A percentile compares a stretch with the other conserved stretches of the same genome.
Conservation (phyloP, 2,888 invertebrate species). For the Parnassius smintheus region DNA sequence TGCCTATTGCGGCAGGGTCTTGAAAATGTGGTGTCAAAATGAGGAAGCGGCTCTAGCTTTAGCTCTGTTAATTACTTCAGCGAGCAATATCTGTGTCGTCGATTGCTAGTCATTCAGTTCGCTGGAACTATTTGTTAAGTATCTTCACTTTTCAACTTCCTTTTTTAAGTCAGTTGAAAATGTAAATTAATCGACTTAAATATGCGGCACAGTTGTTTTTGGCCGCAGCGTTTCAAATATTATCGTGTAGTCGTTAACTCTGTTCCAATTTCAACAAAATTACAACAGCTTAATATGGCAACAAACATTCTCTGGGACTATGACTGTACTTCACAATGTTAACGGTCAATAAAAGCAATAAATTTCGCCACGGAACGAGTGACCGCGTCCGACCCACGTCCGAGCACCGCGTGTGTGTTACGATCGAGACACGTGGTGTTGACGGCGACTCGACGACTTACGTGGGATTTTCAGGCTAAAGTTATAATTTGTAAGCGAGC, state of each 20-base stretch:
- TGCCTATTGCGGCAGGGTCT: no score
- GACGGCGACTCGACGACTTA: conserved; percentile 33
- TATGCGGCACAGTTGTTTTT: neutral
- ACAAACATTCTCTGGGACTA: conserved; percentile 32
- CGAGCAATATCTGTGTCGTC: no score
- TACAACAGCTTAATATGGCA: conserved; percentile 41
- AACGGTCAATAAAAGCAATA: conserved; percentile 50
- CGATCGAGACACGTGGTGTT: conserved; percentile 36
- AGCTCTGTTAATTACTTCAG: no score
- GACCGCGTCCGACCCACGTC: conserved; percentile 26
- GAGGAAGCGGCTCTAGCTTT: no score
- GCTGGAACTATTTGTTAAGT: no score
- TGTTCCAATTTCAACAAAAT: conserved; percentile 41
- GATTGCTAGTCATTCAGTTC: no score
- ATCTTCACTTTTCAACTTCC: no score
- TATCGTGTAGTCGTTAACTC: conserved; percentile 30
- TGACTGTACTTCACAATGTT: conserved; percentile 42
- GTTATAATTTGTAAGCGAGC: conserved; percentile 33
- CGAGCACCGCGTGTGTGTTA: conserved; percentile 29
- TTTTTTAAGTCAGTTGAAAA: no score
- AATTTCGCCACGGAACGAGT: conserved; percentile 35
- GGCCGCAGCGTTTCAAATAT: conserved; percentile 4
- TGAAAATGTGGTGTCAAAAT: no score
- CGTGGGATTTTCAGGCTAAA: conserved; percentile 44
- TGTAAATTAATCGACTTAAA: no score